phyloP scores from a whole-genome alignment of 2,888 invertebrate species.

The Campopleginae sp. region DNA sequence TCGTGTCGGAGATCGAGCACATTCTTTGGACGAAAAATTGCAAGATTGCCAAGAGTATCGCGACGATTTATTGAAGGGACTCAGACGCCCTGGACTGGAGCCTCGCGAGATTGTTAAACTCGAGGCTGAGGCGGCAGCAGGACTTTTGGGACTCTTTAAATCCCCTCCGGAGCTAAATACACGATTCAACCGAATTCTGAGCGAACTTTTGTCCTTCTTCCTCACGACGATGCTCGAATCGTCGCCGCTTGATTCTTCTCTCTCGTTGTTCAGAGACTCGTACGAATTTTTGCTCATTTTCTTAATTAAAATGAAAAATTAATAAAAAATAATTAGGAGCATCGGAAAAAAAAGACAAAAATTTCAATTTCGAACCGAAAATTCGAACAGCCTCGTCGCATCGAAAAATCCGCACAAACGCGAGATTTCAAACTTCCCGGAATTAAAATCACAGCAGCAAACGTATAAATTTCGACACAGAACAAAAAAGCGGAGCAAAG shows the following conservation, averaged over 20 bases:
- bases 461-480: neutral
- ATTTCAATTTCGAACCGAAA: no score
- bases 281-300: slow-evolving; percentile 59
- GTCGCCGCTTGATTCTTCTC: slow-evolving; percentile 54
- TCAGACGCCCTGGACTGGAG: slow-evolving; percentile 68
- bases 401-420: no score
- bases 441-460: neutral
- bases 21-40: slow-evolving; percentile 5
- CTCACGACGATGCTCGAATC: slow-evolving; percentile 45
- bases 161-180: slow-evolving; percentile 67
- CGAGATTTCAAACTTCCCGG: no score
- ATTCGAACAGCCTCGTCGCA: no score
- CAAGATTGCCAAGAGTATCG: slow-evolving; percentile 74
- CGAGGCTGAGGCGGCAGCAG: slow-evolving; percentile 35
- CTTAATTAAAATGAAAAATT: no score
- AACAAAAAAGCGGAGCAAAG: neutral
- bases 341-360: no score
- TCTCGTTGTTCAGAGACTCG: slow-evolving; percentile 59
- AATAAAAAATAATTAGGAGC: no score
- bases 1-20: slow-evolving; percentile 50
- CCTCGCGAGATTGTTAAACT: slow-evolving; percentile 68
- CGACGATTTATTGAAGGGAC: slow-evolving; percentile 61
- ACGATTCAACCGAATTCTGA: slow-evolving; percentile 73
- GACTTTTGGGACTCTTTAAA: slow-evolving; percentile 70
- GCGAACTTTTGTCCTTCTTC: slow-evolving; percentile 65